Evolutionary conservation across 64 coral and sea anemone species (phyloP), one percentile per base, ranked within the genome.

Genomic region (Astreopora myriophthalma): DNA sequence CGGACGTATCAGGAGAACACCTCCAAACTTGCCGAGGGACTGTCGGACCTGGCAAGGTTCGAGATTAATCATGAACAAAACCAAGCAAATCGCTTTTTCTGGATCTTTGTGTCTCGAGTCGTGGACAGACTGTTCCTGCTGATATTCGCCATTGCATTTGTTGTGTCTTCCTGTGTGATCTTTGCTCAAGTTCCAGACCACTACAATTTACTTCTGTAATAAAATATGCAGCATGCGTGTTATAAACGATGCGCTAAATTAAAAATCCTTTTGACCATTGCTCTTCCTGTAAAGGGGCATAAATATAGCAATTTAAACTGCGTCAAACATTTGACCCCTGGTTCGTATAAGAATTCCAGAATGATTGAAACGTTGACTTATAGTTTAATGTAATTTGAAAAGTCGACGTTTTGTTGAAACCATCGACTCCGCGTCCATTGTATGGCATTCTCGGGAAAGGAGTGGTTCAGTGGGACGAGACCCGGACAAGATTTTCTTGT

Each of bases 91-190:
- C 86, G 92, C 36, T 57, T 92, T 2, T 98, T 98, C 36, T 98
- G 96, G 96, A 98, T 98, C 62, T 98, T 98, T 69, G 94, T 93
- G 22, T 98, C 96, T 5, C 84, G 79, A 24, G 69, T 98, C 7
- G 86, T 91, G 10, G 96, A 98, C 16, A 89, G 96, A 19, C 32
- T 98, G 19, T 85, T 98, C 29, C 52, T 98, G 27, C 58, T 98
- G 74, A n/a, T 92, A 69, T 98, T 98, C 48, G 92, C 78, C 20
- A 46, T 93, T 20, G 80, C 87, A 24, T 97, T 97, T 40, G 66
- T 94, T 12, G 64, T 86, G 11, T 93, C 91, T n/a, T 94, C 95
- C 7, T 44, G 86, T n/a, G 46, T 85, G 22, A 97, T 97, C 16
- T 94, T 97, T 69, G 34, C 73, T 58, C 75, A 93, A 49, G 92